Base-by-base conservation (phyloP, 2,888 invertebrate species). In the Stramonita haemastoma region DNA sequence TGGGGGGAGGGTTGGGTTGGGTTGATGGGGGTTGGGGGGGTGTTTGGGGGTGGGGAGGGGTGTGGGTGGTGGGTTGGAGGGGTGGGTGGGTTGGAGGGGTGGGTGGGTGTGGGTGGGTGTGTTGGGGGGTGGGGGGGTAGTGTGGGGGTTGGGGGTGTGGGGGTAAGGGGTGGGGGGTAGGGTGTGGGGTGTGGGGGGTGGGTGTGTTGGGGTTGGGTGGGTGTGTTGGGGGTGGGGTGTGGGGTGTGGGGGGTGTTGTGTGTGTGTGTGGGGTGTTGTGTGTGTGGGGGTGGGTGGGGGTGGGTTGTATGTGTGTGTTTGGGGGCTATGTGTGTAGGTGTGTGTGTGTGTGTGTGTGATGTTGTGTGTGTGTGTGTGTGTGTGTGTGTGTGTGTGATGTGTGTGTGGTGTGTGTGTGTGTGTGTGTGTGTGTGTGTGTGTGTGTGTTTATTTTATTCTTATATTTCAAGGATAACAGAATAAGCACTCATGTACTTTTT, bases 51-150 rank as follows among this genome's bases (percentile, higher is more conserved):
- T 73, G 1, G 66, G 2, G 19, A 13, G 1, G 66, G 1, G 26
- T 2, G 26, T 66, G 1, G 66, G 1, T 1, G 4, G 19, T 22
- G 17, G 2, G 19, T 2, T 66, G 26, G 1, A 2, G 1, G 26
- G 2, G 26, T 17, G 19, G 19, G 66, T 66, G 66, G 4, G 66
- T 1, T 66, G 26, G 1, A n/a, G n/a, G n/a, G n/a, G n/a, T n/a
- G n/a, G n/a, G n/a, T n/a, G n/a, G 66, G 13, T 22, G 66, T 66
- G 19, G 95, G 95, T 96, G 90, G 92, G 93, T 92, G 56, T 66
- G 22, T 2, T 46, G 46, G 2, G 46, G 46, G 2, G 13, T 79
- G 2, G 1, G 66, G 5, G 19, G 2, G 66, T 4, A 13, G 2
- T 60, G 60, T 60, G 8, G 8, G 8, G 8, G 8, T 60, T 17